A percentile compares a stretch with the other conserved stretches of the same genome.
Conservation (phyloP, 2,797 vertebrate genomes). For the Schizopygopsis malacanthus region DNA sequence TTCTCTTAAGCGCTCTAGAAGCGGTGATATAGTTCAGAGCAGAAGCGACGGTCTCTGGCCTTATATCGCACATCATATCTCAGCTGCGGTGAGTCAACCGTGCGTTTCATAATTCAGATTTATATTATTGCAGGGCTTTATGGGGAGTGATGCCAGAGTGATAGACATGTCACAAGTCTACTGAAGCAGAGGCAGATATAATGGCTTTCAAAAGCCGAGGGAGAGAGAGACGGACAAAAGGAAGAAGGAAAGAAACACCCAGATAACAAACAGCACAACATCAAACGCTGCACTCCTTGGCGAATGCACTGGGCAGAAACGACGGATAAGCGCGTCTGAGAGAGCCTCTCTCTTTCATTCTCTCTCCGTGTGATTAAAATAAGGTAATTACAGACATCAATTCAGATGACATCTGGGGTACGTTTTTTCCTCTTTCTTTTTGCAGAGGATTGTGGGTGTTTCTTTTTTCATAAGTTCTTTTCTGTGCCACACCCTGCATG, state of each 20-base stretch:
- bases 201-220: conserved; percentile 18
- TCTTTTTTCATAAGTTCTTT: conserved; percentile 54
- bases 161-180: conserved; percentile 10
- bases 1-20: conserved; percentile 21
- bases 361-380: conserved; percentile 66
- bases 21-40: conserved; percentile 8
- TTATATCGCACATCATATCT: conserved; percentile 35
- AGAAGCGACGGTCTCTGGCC: background rate
- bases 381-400: conserved; percentile 75
- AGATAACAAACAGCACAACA: conserved; percentile 65
- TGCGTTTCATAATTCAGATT: conserved; percentile 28
- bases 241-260: conserved; percentile 29
- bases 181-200: conserved; percentile 24
- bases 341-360: conserved; percentile 41
- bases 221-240: conserved; percentile 21
- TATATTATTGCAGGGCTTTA: conserved; percentile 28
- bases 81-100: conserved; percentile 28
- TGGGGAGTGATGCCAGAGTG: conserved; percentile 23
- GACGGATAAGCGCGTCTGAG: conserved; percentile 58
- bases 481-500: conserved; percentile 51
- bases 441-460: conserved; percentile 53
- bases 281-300: conserved; percentile 68
- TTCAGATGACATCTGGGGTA: conserved; percentile 66
- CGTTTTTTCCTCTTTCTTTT: conserved; percentile 44
- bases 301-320: conserved; percentile 62